A percentile compares a stretch with the other conserved stretches of the same genome.
Conservation (phyloP, 2,888 invertebrate genomes). For the Aphrophora alni region DNA sequence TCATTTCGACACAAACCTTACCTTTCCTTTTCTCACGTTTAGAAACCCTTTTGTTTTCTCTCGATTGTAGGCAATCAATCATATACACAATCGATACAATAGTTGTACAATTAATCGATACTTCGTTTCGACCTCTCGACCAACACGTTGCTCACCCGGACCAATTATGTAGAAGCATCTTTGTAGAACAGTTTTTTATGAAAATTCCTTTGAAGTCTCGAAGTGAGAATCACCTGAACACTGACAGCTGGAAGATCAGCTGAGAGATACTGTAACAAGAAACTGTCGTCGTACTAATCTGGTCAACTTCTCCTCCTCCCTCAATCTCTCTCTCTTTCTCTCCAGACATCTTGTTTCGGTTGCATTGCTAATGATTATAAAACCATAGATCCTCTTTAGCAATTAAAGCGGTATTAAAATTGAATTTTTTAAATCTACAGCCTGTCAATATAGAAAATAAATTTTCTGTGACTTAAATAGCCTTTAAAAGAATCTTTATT, state of each 20-base stretch:
- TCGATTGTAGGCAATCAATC: neutral
- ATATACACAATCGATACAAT: neutral
- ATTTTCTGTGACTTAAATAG: no score
- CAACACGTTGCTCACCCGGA: neutral
- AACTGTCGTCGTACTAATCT: neutral
- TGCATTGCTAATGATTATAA: neutral
- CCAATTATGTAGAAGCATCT: neutral
- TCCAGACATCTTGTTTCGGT: no score
- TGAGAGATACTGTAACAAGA: neutral
- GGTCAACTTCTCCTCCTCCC: neutral
- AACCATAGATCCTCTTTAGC: no score
- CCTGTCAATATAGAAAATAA: no score
- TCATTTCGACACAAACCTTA: no score
- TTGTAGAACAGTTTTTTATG: neutral
- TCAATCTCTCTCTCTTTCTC: neutral
- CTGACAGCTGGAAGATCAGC: neutral
- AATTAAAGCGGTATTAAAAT: no score
- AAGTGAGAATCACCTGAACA: neutral
- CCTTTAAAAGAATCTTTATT: no score
- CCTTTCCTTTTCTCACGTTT: neutral
- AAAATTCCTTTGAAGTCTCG: neutral
- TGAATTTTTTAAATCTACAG: no score
- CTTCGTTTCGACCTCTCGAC: neutral
- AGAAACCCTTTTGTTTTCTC: neutral
- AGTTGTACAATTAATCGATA: neutral